Evolutionary conservation across 2,113 vertebrate genomes (phyloP).

Genomic region (Ahaetulla prasina): DNA sequence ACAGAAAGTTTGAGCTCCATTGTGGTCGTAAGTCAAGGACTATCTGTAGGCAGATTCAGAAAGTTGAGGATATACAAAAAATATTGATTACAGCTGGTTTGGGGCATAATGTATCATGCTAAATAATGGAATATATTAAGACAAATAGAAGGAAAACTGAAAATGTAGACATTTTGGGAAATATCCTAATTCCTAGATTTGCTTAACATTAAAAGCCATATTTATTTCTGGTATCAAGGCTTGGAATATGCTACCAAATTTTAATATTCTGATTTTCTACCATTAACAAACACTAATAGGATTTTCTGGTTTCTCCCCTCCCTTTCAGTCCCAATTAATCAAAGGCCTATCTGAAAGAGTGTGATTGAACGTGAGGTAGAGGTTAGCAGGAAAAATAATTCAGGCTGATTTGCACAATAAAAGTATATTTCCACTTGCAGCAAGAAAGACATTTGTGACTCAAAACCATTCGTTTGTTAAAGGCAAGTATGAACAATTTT

Average conservation of each 20-base stretch:
- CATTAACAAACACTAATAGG: background rate
- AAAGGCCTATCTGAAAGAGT: background rate
- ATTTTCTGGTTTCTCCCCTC: background rate
- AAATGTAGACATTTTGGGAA: background rate
- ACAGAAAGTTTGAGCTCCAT: too few species aligned
- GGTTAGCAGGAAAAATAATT: background rate
- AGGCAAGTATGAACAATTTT: background rate
- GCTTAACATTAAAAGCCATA: background rate
- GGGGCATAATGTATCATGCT: background rate
- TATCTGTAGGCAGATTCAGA: background rate
- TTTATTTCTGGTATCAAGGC: background rate
- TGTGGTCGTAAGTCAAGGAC: too few species aligned
- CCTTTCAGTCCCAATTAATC: background rate
- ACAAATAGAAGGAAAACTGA: background rate
- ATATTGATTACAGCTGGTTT: background rate
- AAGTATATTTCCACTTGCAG: background rate
- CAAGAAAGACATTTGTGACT: background rate
- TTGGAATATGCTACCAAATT: background rate
- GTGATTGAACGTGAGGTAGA: background rate
- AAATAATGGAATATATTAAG: background rate
- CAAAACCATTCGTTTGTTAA: background rate
- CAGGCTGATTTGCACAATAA: background rate
- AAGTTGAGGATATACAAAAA: background rate
- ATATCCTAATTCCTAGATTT: background rate
- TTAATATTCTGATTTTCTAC: background rate